Evolutionary conservation across 2,888 invertebrate genomes (phyloP), one percentile per base, ranked within the genome.

Genomic region (Marronus borbonicus): DNA sequence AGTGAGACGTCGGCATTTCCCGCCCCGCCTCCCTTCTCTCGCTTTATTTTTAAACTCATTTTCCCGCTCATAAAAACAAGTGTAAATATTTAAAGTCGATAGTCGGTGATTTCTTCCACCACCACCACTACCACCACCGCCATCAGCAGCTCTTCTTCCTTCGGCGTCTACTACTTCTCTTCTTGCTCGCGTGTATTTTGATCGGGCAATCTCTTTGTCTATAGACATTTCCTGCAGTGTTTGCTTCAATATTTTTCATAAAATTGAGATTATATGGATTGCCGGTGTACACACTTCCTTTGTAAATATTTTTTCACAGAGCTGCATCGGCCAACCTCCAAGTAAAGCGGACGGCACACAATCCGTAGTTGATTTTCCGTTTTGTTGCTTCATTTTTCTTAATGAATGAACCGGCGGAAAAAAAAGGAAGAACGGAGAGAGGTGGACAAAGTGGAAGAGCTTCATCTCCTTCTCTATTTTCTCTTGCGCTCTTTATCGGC

Each of bases 201-300:
- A 87, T 87, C 87, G 86, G 86, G 31, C 85, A 87, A 88, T 88
- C 88, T 88, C 86, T 88, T 86, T 87, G 88, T 88, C 88, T 88
- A 88, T 88, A 88, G 88, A 88, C 88, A 86, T 86, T 87, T 85
- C 85, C 84, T 84, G 84, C 86, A 85, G 84, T 88, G 88, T 88
- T 88, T 88, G 86, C 87, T 86, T 86, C 86, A 86, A 88, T 88
- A 88, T 88, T 88, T 88, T 88, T 88, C 88, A 88, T 88, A 87
- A 88, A 88, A 88, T 87, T 87, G 87, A 88, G 87, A 88, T 88
- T 88, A 88, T 87, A 86, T 87, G 86, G 86, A 86, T 86, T 86
- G 85, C 83, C 44, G 44, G 44, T 44, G 84, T 85, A 85, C 85
- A 86, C 85, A 87, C 86, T 84, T 85, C 86, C 85, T 86, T 84